phyloP scores from a whole-genome alignment of 2,888 invertebrate genomes.

The Diarsia dahlii region DNA sequence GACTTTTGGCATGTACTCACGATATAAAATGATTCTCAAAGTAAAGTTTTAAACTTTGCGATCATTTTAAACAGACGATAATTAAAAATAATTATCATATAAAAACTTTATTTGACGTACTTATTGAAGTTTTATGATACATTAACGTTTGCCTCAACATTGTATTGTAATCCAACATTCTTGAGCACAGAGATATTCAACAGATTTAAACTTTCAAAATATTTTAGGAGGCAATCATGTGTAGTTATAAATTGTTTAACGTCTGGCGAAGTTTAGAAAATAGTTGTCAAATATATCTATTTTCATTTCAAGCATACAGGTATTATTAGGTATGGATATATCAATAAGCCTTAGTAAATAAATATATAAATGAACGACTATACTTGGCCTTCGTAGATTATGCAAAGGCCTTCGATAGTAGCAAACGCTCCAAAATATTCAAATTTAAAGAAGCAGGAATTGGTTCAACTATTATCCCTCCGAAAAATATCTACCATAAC shows the following conservation, averaged over 20 bases:
- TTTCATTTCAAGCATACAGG: no score
- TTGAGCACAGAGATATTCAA: neutral
- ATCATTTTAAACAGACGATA: conserved; percentile 10
- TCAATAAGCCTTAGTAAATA: no score
- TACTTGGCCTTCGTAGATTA: no score
- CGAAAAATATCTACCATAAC: no score
- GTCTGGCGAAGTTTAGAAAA: conserved; percentile 2
- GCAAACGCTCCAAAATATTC: no score
- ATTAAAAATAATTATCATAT: conserved; percentile 28
- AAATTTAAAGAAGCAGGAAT: no score
- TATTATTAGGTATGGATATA: no score
- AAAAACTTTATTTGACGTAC: conserved; percentile 27
- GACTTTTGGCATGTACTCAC: conserved; percentile 15
- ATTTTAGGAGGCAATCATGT: neutral
- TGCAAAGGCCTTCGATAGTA: no score
- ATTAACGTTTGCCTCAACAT: conserved; percentile 18
- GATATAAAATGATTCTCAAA: conserved; percentile 18
- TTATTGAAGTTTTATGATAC: conserved; percentile 25
- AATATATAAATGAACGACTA: no score
- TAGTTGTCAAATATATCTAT: neutral
- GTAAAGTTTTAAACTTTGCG: conserved; percentile 28
- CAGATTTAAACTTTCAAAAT: conserved; percentile 11
- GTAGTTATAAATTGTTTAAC: neutral
- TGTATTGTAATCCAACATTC: conserved; percentile 29
- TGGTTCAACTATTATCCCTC: no score